Conservation (phyloP, 92 coral and sea anemone genomes). For the Blastomussa wellsi region DNA sequence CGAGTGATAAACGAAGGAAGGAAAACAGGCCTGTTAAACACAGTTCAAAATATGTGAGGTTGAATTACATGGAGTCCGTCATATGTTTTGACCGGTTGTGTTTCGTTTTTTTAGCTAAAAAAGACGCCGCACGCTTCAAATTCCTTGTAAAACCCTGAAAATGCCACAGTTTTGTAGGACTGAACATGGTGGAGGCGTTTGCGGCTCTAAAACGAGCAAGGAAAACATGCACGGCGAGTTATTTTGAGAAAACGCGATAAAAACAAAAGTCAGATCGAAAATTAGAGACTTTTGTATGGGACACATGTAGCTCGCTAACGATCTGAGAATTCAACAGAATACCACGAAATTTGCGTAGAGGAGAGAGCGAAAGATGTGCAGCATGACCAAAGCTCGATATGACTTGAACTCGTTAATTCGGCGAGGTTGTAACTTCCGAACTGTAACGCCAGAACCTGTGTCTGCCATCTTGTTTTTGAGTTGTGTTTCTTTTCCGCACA, state of each 20-base stretch:
- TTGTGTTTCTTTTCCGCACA: not conserved
- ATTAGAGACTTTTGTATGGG: slow-evolving; percentile 16
- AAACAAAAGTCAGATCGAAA: slow-evolving; percentile 4
- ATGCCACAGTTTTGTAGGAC: not conserved
- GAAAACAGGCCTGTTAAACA: no score
- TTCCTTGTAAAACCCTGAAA: not conserved
- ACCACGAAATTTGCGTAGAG: not conserved
- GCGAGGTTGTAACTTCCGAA: not conserved
- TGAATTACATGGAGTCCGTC: not conserved
- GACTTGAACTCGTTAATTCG: not conserved
- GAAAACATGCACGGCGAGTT: not conserved
- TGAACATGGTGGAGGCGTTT: not conserved
- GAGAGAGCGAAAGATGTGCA: slow-evolving; percentile 1
- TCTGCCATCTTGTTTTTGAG: slow-evolving; percentile 15
- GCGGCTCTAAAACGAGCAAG: not conserved
- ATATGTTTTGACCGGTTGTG: slow-evolving; percentile 4
- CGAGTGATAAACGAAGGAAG: no score
- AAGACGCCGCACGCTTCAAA: not conserved
- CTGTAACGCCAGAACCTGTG: not conserved
- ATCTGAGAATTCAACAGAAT: not conserved
- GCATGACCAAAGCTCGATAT: slow-evolving; percentile 13
- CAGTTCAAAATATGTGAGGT: no score
- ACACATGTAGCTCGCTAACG: no score
- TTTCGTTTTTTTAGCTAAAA: slow-evolving; percentile 2
- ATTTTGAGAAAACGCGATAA: not conserved